A percentile compares a stretch with the other conserved stretches of the same genome.
Conservation (phyloP, 2,888 invertebrate species). For the Drosophila macrospina region DNA sequence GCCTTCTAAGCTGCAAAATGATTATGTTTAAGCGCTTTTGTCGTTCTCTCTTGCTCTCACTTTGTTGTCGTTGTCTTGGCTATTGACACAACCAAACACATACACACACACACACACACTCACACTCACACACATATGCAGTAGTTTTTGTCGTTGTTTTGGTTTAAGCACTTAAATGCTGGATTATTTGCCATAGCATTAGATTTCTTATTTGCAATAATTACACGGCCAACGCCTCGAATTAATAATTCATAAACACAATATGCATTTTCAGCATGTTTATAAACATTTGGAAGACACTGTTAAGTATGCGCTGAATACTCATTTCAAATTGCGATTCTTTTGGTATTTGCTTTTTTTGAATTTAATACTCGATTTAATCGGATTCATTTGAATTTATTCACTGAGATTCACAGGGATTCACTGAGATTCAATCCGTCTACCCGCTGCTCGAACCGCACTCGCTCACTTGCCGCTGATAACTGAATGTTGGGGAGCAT, state of each 20-base stretch:
- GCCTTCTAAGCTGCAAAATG: conserved; percentile 73
- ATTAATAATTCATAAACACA: conserved; percentile 16
- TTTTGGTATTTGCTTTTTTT: conserved; percentile 1
- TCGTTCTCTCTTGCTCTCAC: background rate
- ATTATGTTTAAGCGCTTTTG: conserved; percentile 64
- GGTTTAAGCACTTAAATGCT: conserved; percentile 36
- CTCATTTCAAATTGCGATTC: background rate
- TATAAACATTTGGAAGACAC: background rate
- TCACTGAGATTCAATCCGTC: conserved; percentile 1
- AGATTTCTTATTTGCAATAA: conserved; percentile 22
- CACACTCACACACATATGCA: conserved; percentile 15
- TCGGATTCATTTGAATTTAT: conserved; percentile 6
- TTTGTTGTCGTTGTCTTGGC: conserved; percentile 51
- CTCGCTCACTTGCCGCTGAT: conserved; percentile 65
- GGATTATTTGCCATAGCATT: conserved; percentile 60
- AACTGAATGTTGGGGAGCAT: conserved; percentile 59
- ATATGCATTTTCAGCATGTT: conserved; percentile 13
- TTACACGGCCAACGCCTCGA: conserved; percentile 23
- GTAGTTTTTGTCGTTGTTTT: conserved; percentile 37
- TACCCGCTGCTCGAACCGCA: conserved; percentile 59
- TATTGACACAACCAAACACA: conserved; percentile 47
- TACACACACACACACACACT: conserved; percentile 17
- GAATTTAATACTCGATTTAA: conserved; percentile 1
- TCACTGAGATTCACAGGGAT: background rate
- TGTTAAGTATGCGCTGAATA: background rate